These are phyloP conservation scores for Nemapogon koenigi DNA, from an alignment of 2,888 invertebrate species.

Conservation along the genomic window DNA sequence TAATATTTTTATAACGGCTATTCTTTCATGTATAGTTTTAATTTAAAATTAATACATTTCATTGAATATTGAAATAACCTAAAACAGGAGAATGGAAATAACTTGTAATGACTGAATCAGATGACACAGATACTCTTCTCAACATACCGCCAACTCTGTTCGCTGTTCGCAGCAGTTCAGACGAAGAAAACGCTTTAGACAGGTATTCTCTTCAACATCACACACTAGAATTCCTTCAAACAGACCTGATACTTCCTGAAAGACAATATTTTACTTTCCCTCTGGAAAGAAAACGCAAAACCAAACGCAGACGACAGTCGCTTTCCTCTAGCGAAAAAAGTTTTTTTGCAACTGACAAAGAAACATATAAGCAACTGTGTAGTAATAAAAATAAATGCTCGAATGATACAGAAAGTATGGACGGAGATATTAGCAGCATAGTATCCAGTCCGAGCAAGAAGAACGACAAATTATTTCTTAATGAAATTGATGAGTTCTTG, in stretches of 20 bases:
- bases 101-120: constrained; percentile 64
- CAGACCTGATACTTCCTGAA: constrained; percentile 44
- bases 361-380: too few species aligned
- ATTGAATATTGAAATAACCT: too few species aligned
- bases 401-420: constrained; percentile 47
- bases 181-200: constrained; percentile 55
- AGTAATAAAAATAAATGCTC: constrained; percentile 18
- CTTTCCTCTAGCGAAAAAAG: constrained; percentile 36
- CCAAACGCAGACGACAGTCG: constrained; percentile 25
- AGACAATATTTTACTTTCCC: constrained; percentile 49
- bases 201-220: constrained; percentile 63
- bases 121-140: constrained; percentile 83
- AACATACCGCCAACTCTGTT: constrained; percentile 81
- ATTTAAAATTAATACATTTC: too few species aligned
- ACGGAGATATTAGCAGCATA: constrained; percentile 53
- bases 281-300: constrained; percentile 39
- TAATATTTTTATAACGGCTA: too few species aligned
- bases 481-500: constrained; percentile 57
- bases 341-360: too few species aligned
- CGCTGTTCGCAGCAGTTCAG: constrained; percentile 62
- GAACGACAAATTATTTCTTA: constrained; percentile 45
- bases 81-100: too few species aligned
- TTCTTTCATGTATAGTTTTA: too few species aligned
- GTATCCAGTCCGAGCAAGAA: constrained; percentile 52
- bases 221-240: constrained; percentile 65